Conservation (phyloP, 2,888 invertebrate genomes). For the Thera obeliscata region DNA sequence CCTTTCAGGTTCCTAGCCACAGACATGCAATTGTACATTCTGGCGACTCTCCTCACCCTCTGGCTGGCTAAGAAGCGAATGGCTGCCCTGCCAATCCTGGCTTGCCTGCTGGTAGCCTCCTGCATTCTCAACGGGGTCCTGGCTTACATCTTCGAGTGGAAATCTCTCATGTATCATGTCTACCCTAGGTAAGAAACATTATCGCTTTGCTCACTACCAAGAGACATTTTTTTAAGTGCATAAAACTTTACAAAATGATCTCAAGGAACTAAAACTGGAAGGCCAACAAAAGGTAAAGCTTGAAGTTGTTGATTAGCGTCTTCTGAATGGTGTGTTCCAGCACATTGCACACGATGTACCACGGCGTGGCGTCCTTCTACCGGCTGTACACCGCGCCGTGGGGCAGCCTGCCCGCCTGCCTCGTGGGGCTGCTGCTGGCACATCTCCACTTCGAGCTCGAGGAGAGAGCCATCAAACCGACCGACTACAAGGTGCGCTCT, state of each 20-base stretch:
- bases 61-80: constrained; percentile 46
- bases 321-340: constrained; percentile 27
- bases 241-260: too few species aligned
- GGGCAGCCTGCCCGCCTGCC: constrained; percentile 55
- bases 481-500: constrained; percentile 38
- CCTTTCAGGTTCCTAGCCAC: constrained; percentile 66
- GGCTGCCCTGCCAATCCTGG: constrained; percentile 46
- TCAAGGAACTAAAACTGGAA: too few species aligned
- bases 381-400: constrained; percentile 55
- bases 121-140: constrained; percentile 53
- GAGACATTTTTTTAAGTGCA: too few species aligned
- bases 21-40: constrained; percentile 66
- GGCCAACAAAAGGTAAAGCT: too few species aligned
- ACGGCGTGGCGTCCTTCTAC: constrained; percentile 51
- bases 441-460: constrained; percentile 51
- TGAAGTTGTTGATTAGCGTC: too few species aligned
- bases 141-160: constrained; percentile 56
- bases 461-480: constrained; percentile 44
- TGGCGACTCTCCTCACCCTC: constrained; percentile 52
- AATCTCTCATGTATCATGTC: constrained; percentile 55
- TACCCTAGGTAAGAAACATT: constrained; percentile 56
- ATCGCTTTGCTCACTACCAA: background rate
- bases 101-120: constrained; percentile 43
- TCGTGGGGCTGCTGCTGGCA: constrained; percentile 51
- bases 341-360: constrained; percentile 49